Evolutionary conservation across 2,888 invertebrate genomes (phyloP), one percentile per base, ranked within the genome.

Genomic region (Phymatocera aterrima): DNA sequence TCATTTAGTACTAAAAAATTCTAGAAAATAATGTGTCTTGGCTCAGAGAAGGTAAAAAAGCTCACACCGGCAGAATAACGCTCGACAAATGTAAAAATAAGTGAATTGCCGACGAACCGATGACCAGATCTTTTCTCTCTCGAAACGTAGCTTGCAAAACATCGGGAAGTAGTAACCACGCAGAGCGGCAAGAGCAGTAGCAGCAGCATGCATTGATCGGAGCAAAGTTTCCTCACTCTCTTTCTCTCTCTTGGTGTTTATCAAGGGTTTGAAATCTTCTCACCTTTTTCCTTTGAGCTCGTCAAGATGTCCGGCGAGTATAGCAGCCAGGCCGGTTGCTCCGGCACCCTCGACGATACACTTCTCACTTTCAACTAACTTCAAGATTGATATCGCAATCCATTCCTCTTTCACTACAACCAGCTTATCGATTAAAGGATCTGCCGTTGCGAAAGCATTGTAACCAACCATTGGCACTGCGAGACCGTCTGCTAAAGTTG

Each of bases 261-360:
- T 64, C 61, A 37, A 10, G 34, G 57, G n/a, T 37, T n/a, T 64
- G 6, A 37, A 37, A 64, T 72, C 74, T 84, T 85, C 90, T 87
- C 84, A 96, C 96, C 94, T 96, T 91, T 97, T 97, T 46, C 95
- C 96, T 84, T 93, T 93, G 12, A 97, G 92, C 84, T 97, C 97
- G 5, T 96, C 95, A 57, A 97, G 91, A 77, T 95, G 93, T 0
- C 96, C 96, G 0, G 96, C 94, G 85, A 98, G 92, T 85, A 97
- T 94, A 31, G 97, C 97, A 0, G 97, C 97, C 12, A 98, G 91
- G 0, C 96, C 96, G 1, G 95, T 93, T 0, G 97, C 97, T 0
- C 97, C 98, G 0, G 97, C 97, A 0, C 98, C 98, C 89, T 98
- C 98, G 24, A 97, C 97, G 15, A 98, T 97, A 84, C 96, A 96